These are phyloP conservation scores for Torymus tubicola DNA, from an alignment of 2,888 invertebrate genomes.

Conservation along the genomic window DNA sequence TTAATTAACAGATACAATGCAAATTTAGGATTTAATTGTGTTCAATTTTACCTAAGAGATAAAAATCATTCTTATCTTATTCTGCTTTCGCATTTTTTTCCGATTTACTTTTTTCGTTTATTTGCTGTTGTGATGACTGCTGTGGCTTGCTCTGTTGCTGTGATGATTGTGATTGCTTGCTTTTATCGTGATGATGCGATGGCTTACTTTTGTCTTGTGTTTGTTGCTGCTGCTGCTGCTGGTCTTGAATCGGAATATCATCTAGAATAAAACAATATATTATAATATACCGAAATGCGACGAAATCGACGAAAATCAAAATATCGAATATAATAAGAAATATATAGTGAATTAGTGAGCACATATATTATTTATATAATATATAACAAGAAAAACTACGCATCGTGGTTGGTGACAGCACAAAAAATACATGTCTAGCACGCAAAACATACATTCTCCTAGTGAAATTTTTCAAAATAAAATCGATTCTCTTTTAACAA, in stretches of 20 bases:
- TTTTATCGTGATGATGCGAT: constrained; percentile 5
- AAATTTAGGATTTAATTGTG: constrained; percentile 2
- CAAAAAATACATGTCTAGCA: constrained; percentile 10
- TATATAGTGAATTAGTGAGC: background rate
- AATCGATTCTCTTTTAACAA: no score
- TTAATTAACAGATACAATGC: no score
- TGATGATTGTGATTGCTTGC: no score
- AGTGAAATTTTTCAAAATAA: no score
- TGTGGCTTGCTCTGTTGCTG: constrained; percentile 78
- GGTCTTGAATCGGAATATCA: constrained; percentile 90
- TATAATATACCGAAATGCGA: background rate
- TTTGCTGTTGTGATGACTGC: constrained; percentile 21
- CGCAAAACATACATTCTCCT: background rate
- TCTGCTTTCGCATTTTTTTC: constrained; percentile 43
- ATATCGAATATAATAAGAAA: constrained; percentile 2
- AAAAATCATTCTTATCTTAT: constrained; percentile 36
- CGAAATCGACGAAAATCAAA: background rate
- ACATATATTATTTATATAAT: background rate
- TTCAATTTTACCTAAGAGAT: constrained; percentile 36
- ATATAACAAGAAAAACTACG: constrained; percentile 6
- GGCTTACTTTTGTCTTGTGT: background rate
- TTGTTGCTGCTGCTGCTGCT: constrained; percentile 68
- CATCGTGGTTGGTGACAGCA: constrained; percentile 5
- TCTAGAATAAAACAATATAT: constrained; percentile 78
- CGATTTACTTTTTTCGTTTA: constrained; percentile 30